phyloP scores from a whole-genome alignment of 1,140 invertebrate species.

The Hermetia illucens region DNA sequence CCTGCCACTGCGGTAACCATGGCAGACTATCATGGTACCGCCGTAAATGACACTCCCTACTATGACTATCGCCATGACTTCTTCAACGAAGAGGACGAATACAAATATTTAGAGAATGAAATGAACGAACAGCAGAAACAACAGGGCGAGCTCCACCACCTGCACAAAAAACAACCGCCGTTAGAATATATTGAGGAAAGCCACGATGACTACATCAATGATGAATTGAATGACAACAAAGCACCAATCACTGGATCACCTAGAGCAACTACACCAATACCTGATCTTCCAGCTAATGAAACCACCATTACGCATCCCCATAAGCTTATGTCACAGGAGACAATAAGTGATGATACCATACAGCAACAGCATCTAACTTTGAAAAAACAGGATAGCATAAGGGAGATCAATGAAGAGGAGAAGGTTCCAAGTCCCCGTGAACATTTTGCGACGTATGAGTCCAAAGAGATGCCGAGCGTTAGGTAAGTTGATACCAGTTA shows the following conservation, averaged over 20 bases:
- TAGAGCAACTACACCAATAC: conserved; percentile 7
- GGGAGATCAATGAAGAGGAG: conserved; percentile 14
- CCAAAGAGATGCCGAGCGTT: too few relatives aligned
- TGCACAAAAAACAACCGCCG: conserved; percentile 18
- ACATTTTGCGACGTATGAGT: neutral
- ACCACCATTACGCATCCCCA: conserved; percentile 1
- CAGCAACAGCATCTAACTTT: conserved; percentile 3
- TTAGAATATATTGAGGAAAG: conserved; percentile 15
- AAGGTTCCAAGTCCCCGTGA: conserved; percentile 5
- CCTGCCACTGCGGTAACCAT: too few relatives aligned
- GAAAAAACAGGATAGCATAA: conserved; percentile 26
- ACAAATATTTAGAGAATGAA: conserved; percentile 27
- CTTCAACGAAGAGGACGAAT: conserved; percentile 29
- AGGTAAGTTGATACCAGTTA: too few relatives aligned
- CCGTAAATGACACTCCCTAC: conserved; percentile 10
- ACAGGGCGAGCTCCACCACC: conserved; percentile 8
- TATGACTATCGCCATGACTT: conserved; percentile 30
- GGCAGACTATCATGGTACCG: conserved; percentile 23
- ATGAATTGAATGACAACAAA: too few relatives aligned
- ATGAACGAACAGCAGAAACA: conserved; percentile 22
- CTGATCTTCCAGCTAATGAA: neutral
- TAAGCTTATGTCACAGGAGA: neutral
- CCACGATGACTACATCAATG: conserved; percentile 17
- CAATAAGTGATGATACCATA: conserved; percentile 3
- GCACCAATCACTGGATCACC: conserved; percentile 14